Evolutionary conservation across 92 coral and sea anemone species (phyloP), one percentile per base, ranked within the genome.

Genomic region (Palythoa heliodiscus): DNA sequence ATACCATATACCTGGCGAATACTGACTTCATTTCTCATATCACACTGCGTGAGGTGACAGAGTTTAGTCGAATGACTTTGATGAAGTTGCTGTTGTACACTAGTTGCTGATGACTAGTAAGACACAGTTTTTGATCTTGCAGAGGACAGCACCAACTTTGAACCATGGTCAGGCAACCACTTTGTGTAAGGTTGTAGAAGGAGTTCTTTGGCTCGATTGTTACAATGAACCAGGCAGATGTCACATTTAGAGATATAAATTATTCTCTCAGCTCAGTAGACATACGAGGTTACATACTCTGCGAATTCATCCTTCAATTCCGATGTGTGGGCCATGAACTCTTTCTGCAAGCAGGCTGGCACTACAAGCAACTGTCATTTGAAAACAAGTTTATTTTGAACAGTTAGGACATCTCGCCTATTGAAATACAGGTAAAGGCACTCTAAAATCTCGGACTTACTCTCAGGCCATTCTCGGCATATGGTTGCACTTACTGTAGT

Each of bases 231-330:
- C 50, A 82, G 15, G 54, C 85, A 89, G 38, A 75, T 67, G 55
- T 81, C 90, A 60, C 89, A 86, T 76, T 86, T 86, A 23, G 87
- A 48, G 9, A 86, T 54, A 79, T 82, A 89, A n/a, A n/a, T n/a
- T n/a, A 43, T 43, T 43, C 50, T 43, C 50, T 8, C 9, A 89
- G 19, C 14, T 90, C 90, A 15, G 86, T 82, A 53, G 87, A 37
- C 88, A 87, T 90, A 16, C 90, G 50, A 57, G 88, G 82, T 88
- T 88, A 87, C 86, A 60, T 11, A 82, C 90, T 72, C 77, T 40
- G 0, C 84, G 85, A 7, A 79, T 80, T 77, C 83, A 79, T 20
- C 63, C 78, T 35, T 86, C 92, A 20, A 85, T 66, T 39, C 89
- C 92, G 43, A 85, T 85, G 13, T 89, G 87, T 3, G 87, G 23